Evolutionary conservation across 2,888 invertebrate genomes (phyloP).

Genomic region (Colostygia pectinataria): DNA sequence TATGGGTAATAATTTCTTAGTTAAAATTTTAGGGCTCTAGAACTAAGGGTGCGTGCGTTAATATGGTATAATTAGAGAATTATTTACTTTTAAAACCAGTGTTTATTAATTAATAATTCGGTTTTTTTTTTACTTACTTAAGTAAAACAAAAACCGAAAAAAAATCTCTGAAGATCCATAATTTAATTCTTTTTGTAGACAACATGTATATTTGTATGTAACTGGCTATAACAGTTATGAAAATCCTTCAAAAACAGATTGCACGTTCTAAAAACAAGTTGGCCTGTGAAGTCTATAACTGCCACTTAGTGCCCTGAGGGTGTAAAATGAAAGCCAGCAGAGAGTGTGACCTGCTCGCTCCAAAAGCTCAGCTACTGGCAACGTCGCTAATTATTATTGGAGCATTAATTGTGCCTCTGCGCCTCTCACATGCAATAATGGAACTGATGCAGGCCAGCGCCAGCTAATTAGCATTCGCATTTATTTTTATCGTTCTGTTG

Average conservation of each 20-base stretch:
- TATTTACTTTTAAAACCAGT: too few species aligned
- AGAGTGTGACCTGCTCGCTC: slow-evolving; percentile 43
- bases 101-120: too few species aligned
- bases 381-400: slow-evolving; percentile 36
- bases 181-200: background rate
- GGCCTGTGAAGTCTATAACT: slow-evolving; percentile 11
- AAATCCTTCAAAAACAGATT: background rate
- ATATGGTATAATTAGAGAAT: too few species aligned
- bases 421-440: slow-evolving; percentile 14
- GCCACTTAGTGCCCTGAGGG: slow-evolving; percentile 22
- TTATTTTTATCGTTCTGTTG: background rate
- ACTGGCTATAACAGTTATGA: background rate
- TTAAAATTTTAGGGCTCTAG: too few species aligned
- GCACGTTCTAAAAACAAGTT: slow-evolving; percentile 10
- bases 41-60: too few species aligned
- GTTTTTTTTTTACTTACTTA: too few species aligned
- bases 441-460: slow-evolving; percentile 7
- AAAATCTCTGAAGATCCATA: too few species aligned
- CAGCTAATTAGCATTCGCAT: slow-evolving; percentile 6
- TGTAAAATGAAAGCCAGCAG: slow-evolving; percentile 35
- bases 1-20: too few species aligned
- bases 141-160: too few species aligned
- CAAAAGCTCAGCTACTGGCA: slow-evolving; percentile 38
- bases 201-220: background rate
- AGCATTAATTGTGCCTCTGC: slow-evolving; percentile 33